phyloP scores from a whole-genome alignment of 2,888 invertebrate genomes.

The Ditula angustiorana region DNA sequence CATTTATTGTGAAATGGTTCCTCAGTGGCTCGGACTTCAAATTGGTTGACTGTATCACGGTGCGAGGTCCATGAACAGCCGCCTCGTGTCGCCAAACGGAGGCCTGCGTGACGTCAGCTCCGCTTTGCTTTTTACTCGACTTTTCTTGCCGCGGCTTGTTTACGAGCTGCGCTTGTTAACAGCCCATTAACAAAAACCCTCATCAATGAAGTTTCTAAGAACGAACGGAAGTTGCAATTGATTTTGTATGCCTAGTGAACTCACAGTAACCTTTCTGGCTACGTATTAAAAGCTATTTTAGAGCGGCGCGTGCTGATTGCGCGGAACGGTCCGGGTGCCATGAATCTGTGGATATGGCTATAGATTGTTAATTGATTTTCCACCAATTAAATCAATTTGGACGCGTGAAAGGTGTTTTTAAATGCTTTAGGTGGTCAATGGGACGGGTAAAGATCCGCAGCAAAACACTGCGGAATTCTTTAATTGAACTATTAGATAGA shows the following conservation, averaged over 20 bases:
- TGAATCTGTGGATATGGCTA: slow-evolving; percentile 13
- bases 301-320: background rate
- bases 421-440: background rate
- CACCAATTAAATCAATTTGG: slow-evolving; percentile 15
- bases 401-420: slow-evolving; percentile 16
- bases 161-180: background rate
- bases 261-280: background rate
- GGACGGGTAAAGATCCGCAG: no score
- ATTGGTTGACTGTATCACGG: no score
- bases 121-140: background rate
- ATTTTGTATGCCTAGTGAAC: slow-evolving; percentile 16
- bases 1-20: no score
- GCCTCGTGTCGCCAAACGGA: no score
- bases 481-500: no score
- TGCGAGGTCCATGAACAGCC: no score
- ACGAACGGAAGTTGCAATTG: slow-evolving; percentile 25
- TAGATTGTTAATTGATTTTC: slow-evolving; percentile 33
- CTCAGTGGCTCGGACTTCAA: no score
- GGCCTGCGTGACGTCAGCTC: background rate
- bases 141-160: background rate
- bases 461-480: no score
- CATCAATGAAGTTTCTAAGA: slow-evolving; percentile 8
- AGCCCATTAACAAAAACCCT: background rate
- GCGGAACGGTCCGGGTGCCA: slow-evolving; percentile 16
- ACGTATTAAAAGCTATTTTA: background rate